Evolutionary conservation across 2,113 vertebrate genomes (phyloP).

Genomic region (Lycaon pictus): DNA sequence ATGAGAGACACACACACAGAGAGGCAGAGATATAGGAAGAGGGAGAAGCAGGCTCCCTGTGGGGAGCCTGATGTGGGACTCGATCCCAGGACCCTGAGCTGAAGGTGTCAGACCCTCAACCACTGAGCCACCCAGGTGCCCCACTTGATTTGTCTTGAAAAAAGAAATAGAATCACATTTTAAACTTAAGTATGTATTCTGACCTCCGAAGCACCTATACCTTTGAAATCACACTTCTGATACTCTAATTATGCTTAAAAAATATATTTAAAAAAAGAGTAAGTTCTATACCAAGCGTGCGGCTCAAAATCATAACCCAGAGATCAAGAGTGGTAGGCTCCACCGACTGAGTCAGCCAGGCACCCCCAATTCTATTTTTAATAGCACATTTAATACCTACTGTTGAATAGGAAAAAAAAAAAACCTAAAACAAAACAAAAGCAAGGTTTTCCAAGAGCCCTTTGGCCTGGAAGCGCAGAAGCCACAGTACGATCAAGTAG

Average conservation of each 20-base stretch:
- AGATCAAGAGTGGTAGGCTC: background rate
- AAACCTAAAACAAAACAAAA: background rate
- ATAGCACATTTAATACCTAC: background rate
- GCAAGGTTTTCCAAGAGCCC: background rate
- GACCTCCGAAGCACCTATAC: background rate
- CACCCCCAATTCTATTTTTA: background rate
- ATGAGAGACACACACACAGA: no score
- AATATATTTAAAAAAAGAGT: no score
- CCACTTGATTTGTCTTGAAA: background rate
- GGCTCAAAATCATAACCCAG: background rate
- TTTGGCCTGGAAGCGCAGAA: background rate
- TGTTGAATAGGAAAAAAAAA: background rate
- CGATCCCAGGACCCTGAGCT: no score
- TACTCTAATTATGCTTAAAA: background rate
- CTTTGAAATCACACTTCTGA: background rate
- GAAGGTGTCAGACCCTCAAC: no score
- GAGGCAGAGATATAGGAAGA: no score
- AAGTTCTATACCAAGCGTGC: background rate
- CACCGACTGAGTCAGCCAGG: background rate
- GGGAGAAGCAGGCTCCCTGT: no score
- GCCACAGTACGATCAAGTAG: background rate
- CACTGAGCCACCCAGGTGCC: no score
- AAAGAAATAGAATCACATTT: slow-evolving; percentile 14
- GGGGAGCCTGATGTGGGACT: no score
- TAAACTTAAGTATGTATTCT: background rate